These are phyloP conservation scores for Theocolax elegans DNA, from an alignment of 1,140 invertebrate species.

Conservation along the genomic window DNA sequence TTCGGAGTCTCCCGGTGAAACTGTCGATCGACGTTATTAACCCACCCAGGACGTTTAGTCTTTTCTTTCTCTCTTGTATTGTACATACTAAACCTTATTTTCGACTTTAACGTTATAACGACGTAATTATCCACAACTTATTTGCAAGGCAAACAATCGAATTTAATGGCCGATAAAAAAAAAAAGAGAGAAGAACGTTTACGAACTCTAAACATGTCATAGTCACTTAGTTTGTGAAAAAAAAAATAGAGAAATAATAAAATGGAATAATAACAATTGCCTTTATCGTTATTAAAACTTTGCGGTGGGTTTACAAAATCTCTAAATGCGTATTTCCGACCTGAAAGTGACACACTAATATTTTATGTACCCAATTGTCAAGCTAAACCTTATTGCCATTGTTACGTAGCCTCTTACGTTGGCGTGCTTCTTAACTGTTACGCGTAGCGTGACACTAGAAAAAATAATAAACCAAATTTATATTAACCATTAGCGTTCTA, in stretches of 20 bases:
- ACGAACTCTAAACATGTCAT: too few relatives aligned
- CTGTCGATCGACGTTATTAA: constrained; percentile 2
- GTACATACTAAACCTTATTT: constrained; percentile 29
- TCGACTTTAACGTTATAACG: neutral
- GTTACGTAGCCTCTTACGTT: too few relatives aligned
- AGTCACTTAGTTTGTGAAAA: constrained; percentile 11
- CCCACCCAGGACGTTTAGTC: constrained; percentile 38
- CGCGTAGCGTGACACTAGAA: neutral
- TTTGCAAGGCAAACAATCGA: constrained; percentile 17
- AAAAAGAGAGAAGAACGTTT: too few relatives aligned
- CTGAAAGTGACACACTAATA: too few relatives aligned
- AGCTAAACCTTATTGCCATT: too few relatives aligned
- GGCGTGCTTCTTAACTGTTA: neutral
- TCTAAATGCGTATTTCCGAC: too few relatives aligned
- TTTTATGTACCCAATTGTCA: too few relatives aligned
- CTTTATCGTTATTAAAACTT: too few relatives aligned
- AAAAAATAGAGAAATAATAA: neutral
- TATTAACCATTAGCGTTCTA: neutral
- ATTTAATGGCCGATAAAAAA: constrained; percentile 17
- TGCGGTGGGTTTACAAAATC: too few relatives aligned
- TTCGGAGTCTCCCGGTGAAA: constrained; percentile 9
- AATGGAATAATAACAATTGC: too few relatives aligned
- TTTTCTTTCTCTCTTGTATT: too few relatives aligned
- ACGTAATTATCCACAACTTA: constrained; percentile 7
- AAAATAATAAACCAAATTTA: neutral